Conservation (phyloP, 2,797 vertebrate species). For the Rhinoraja longicauda region DNA sequence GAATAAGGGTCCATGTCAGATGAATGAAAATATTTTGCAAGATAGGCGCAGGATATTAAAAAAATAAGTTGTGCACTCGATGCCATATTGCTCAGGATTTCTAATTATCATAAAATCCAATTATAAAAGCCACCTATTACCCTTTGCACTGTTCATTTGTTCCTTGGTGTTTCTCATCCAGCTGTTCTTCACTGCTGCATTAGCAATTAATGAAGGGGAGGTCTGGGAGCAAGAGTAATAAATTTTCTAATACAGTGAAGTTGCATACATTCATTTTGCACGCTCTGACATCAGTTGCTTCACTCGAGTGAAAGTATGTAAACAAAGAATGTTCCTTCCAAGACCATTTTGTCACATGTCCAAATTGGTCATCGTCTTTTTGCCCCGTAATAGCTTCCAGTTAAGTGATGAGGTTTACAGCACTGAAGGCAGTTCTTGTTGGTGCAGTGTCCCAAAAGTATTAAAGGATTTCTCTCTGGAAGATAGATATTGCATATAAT, state of each 20-base stretch:
- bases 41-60: background rate
- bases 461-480: background rate
- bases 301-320: conserved; percentile 2
- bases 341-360: conserved; percentile 1
- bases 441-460: background rate
- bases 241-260: background rate
- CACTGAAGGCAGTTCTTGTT: background rate
- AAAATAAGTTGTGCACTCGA: background rate
- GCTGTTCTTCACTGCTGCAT: background rate
- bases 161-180: background rate
- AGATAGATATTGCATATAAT: background rate
- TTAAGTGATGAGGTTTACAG: background rate
- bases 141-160: background rate
- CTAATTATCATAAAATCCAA: background rate
- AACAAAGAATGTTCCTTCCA: background rate
- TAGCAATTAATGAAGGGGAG: background rate
- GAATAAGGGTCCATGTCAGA: background rate
- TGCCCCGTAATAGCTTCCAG: background rate
- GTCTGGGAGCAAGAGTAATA: background rate
- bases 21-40: background rate
- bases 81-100: background rate
- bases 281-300: background rate
- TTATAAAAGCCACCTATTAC: conserved; percentile 1
- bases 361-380: background rate
- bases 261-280: conserved; percentile 9